These are phyloP conservation scores for Palloptera scutellata DNA, from an alignment of 2,888 invertebrate species.

Conservation along the genomic window DNA sequence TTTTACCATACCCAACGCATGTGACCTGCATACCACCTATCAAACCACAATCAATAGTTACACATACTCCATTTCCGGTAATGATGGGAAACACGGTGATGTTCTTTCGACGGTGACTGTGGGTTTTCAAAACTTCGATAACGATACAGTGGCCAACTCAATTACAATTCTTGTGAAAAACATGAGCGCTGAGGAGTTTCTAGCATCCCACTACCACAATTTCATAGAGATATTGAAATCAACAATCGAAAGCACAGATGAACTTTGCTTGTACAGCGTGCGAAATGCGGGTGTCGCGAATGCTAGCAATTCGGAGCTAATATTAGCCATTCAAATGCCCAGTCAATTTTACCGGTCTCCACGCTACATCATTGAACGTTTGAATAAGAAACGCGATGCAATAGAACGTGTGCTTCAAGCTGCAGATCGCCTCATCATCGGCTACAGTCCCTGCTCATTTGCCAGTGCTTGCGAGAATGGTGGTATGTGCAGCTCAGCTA, in stretches of 20 bases:
- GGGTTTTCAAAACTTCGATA: constrained; percentile 82
- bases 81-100: constrained; percentile 87
- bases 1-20: constrained; percentile 77
- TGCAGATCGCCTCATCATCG: constrained; percentile 67
- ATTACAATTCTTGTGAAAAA: constrained; percentile 79
- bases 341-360: constrained; percentile 71
- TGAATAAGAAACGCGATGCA: constrained; percentile 72
- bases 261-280: constrained; percentile 76
- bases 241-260: constrained; percentile 72
- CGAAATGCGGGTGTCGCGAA: constrained; percentile 65
- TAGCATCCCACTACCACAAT: constrained; percentile 79
- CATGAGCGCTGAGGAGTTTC: constrained; percentile 76
- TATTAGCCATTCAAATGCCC: constrained; percentile 71
- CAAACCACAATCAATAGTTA: constrained; percentile 76
- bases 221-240: constrained; percentile 75
- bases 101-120: constrained; percentile 88
- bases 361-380: constrained; percentile 71
- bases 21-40: constrained; percentile 79
- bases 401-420: constrained; percentile 71
- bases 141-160: constrained; percentile 83
- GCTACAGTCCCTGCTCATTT: constrained; percentile 77
- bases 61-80: constrained; percentile 82
- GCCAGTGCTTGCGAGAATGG: constrained; percentile 79
- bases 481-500: constrained; percentile 77
- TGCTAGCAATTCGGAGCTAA: constrained; percentile 71